These are phyloP conservation scores for Connochaetes taurinus DNA, from an alignment of 2,113 vertebrate species.

Conservation along the genomic window DNA sequence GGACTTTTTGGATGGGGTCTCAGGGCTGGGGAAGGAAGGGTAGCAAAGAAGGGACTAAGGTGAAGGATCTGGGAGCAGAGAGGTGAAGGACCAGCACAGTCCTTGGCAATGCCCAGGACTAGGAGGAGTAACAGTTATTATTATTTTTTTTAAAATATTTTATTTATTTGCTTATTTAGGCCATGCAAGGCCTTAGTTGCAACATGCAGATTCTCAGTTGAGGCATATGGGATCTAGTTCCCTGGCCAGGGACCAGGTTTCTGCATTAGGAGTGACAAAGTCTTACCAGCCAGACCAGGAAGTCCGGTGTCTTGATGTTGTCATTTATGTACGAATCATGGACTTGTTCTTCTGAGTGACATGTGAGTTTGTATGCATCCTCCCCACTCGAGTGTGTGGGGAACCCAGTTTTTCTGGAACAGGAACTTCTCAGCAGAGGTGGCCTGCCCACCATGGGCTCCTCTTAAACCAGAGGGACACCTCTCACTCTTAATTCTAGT, in stretches of 20 bases:
- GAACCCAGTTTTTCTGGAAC: not conserved
- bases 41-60: not conserved
- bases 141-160: not conserved
- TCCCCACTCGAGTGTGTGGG: not conserved
- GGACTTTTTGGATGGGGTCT: not conserved
- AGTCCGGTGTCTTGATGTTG: not conserved
- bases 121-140: rapidly evolving
- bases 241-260: not conserved
- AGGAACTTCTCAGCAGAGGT: not conserved
- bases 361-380: not conserved
- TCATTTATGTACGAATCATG: rapidly evolving
- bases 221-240: not conserved
- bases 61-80: not conserved
- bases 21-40: not conserved
- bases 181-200: not conserved
- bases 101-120: not conserved
- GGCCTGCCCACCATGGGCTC: not conserved
- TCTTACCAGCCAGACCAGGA: not conserved
- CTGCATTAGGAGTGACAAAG: not conserved
- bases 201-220: not conserved
- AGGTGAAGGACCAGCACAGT: not conserved
- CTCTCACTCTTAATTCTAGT: not conserved
- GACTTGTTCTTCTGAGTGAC: too few relatives aligned
- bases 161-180: not conserved
- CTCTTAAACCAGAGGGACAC: not conserved